These are phyloP conservation scores for Liasis olivaceus DNA, from an alignment of 2,797 vertebrate genomes.

Conservation along the genomic window DNA sequence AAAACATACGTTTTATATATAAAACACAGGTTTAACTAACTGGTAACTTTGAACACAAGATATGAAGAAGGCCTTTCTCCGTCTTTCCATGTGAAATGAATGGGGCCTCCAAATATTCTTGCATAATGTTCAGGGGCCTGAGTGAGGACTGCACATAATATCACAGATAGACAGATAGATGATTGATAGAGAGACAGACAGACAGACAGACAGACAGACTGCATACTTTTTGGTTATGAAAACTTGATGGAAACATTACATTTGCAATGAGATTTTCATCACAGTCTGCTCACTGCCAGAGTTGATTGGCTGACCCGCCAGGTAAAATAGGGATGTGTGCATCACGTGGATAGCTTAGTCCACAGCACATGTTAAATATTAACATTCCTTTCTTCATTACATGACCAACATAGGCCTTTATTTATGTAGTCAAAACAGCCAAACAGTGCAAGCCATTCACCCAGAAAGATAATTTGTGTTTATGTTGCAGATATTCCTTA, in stretches of 20 bases:
- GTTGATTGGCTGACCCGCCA: neutral
- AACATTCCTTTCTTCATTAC: neutral
- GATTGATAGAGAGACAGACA: too few relatives aligned
- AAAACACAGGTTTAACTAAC: constrained; percentile 20
- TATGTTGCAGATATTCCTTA: constrained; percentile 44
- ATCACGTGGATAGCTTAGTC: neutral
- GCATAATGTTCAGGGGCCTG: neutral
- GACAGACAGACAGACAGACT: neutral
- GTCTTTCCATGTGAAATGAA: neutral
- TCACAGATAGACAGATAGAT: neutral
- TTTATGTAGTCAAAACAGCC: neutral
- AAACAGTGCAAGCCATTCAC: neutral
- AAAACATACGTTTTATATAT: constrained; percentile 30
- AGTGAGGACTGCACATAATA: neutral
- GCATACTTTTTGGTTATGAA: constrained; percentile 55
- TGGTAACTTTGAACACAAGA: neutral
- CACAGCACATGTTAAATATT: neutral
- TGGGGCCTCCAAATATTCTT: neutral
- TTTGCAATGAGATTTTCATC: neutral
- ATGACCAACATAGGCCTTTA: neutral
- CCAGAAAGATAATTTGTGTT: constrained; percentile 3
- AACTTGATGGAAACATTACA: neutral
- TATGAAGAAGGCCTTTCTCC: neutral
- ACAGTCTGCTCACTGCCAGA: neutral
- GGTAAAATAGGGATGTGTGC: neutral